Base-by-base conservation (phyloP, 2,113 vertebrate species). In the Calypte anna region DNA sequence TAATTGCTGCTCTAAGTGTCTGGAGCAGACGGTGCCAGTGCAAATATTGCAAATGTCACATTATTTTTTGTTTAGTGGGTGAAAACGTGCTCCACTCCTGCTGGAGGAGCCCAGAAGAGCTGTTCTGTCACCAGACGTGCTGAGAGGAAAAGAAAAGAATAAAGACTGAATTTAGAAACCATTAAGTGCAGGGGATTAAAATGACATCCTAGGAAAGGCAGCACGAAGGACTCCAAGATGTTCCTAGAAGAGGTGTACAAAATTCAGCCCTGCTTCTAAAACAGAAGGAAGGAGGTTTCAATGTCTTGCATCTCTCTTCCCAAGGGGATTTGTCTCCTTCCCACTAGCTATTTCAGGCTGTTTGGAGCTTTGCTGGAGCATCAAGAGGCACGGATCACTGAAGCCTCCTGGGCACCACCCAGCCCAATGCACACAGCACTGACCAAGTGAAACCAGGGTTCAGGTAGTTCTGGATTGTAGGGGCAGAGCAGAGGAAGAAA, bases 31-130 rank as follows among this genome's bases (percentile, higher is more conserved):
- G 17, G 66, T 68, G 81, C 88, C n/a, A 38, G 89, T 30, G 30
- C 92, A 81, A 87, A 94, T 72, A 90, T 44, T 92, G 91, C 76
- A 80, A 87, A 78, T 40, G 64, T 54, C 95, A 89, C 79, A 17
- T 81, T 38, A 55, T 88, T 93, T 72, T 72, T 74, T 28, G 33
- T 83, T 79, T 90, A 92, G 93, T 8, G 58, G 73, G 57, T 59
- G 75, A 93, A 93, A 91, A 87, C 17, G 19, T 70, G 75, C 36
- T 30, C 64, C 51, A 13, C 50, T 51, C 30, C 43, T 25, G 15
- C 10, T 31, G 28, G 63, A 57, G 88, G 89, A 94, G 69, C 73
- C 93, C 93, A 81, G 84, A 70, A 38, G 94, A 93, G 82, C 84
- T 64, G 22, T 67, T 84, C 66, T 40, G 48, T 33, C 46, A 81